Percentiles rank a stretch among this genome's conserved stretches.
Conservation (phyloP, 2,113 vertebrate genomes). For the Oryzias woworae region DNA sequence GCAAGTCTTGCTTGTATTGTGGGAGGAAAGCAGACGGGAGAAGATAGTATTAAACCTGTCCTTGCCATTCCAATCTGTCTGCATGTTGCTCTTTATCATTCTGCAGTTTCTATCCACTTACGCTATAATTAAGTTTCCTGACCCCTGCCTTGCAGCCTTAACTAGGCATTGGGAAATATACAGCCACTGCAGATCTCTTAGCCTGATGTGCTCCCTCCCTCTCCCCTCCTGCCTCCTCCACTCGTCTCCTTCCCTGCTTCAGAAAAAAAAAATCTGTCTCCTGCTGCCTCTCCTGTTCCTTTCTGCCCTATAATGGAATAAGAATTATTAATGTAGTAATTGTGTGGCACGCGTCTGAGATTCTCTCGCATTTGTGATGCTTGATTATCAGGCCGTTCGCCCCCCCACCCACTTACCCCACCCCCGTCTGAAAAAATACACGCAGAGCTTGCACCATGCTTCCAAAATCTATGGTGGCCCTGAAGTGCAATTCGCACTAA, state of each 20-base stretch:
- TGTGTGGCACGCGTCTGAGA: slow-evolving; percentile 92
- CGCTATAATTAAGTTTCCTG: slow-evolving; percentile 99
- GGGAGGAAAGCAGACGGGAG: slow-evolving; percentile 89
- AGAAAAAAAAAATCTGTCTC: slow-evolving; percentile 43
- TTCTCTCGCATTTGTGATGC: slow-evolving; percentile 88
- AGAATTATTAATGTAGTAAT: slow-evolving; percentile 99
- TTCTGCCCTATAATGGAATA: slow-evolving; percentile 88
- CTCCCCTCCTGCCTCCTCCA: slow-evolving; percentile 26
- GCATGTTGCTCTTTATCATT: slow-evolving; percentile 99
- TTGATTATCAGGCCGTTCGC: slow-evolving; percentile 88
- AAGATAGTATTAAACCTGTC: slow-evolving; percentile 98
- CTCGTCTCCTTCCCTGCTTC: slow-evolving; percentile 52
- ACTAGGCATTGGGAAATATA: slow-evolving; percentile 96
- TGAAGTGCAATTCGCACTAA: no score
- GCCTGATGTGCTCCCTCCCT: slow-evolving; percentile 84
- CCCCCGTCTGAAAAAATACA: slow-evolving; percentile 61
- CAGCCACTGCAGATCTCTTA: slow-evolving; percentile 91
- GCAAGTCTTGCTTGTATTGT: slow-evolving; percentile 86
- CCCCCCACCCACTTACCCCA: slow-evolving; percentile 66
- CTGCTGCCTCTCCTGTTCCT: slow-evolving; percentile 22
- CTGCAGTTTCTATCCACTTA: slow-evolving; percentile 98
- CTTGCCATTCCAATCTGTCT: slow-evolving; percentile 96
- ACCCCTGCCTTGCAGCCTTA: slow-evolving; percentile 94
- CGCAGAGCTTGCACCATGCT: slow-evolving; percentile 40
- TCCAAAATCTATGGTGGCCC: not conserved